Conservation (phyloP, 2,797 vertebrate genomes). For the Phataginus tricuspis region DNA sequence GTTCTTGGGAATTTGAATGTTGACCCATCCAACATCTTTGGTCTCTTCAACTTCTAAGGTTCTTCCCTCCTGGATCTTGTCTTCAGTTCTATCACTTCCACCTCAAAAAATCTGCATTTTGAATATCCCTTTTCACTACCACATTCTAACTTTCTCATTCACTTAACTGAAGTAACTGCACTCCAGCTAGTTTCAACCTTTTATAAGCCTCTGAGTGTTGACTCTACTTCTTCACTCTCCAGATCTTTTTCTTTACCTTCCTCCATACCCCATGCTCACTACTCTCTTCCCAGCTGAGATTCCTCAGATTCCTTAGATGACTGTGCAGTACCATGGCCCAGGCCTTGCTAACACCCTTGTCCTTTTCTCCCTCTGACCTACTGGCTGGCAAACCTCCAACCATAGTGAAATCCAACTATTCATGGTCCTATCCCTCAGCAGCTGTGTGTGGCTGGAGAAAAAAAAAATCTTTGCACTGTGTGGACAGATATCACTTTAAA, state of each 20-base stretch:
- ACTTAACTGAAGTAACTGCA: background rate
- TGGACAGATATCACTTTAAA: slow-evolving; percentile 22
- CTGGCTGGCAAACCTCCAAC: slow-evolving; percentile 22
- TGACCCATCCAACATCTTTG: background rate
- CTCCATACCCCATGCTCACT: background rate
- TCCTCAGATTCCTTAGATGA: slow-evolving; percentile 12
- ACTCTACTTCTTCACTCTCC: background rate
- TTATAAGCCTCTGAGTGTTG: background rate
- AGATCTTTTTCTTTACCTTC: background rate
- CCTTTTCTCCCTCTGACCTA: slow-evolving; percentile 7
- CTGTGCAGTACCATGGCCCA: background rate
- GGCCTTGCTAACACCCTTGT: background rate
- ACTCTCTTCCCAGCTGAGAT: background rate
- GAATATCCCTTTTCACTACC: background rate
- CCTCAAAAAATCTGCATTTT: background rate
- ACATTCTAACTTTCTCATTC: background rate
- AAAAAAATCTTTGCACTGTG: background rate
- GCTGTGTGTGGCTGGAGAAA: background rate
- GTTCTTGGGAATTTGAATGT: background rate
- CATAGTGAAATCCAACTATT: background rate
- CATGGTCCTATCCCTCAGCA: background rate
- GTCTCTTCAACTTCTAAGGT: background rate
- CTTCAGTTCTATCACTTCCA: background rate
- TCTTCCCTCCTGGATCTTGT: background rate
- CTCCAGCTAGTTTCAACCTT: background rate